Evolutionary conservation across 2,797 vertebrate species (phyloP), one percentile per base, ranked within the genome.

Genomic region (Euphonia xanthogaster): DNA sequence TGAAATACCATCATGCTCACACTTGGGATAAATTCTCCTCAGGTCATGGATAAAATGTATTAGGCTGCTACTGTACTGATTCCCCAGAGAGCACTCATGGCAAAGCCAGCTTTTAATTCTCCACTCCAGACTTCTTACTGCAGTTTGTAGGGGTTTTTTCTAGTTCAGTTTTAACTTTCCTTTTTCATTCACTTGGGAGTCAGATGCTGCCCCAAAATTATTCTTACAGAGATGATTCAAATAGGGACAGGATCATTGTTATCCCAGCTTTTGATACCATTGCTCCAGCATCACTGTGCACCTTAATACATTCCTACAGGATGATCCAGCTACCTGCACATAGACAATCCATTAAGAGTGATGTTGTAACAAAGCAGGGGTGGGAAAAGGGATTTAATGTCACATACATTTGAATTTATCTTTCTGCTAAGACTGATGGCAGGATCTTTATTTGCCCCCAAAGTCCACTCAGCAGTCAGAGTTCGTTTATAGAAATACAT

Each of bases 11-110:
- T 72, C 55, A 35, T 42, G 23, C 39, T 89, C n/a, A 79, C 14
- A 81, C 51, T 87, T 92, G 68, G 75, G 39, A 83, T 81, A 74
- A 92, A 71, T 65, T 94, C 84, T 94, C 57, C 61, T 66, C 87
- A 86, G 58, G 47, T 73, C 80, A 94, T 51, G 33, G 90, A 91
- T 66, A 62, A 86, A 94, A 83, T 62, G 3, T 68, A 60, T 65
- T 77, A 33, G 61, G 37, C 47, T 90, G 30, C 30, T 83, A 60
- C 25, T 47, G 21, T 68, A 65, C 15, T 53, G 11, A 23, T 65
- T 85, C 57, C 47, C 72, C 28, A 68, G 58, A 72, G 44, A 86
- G 66, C 0, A 1, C 6, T 80, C 47, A 39, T 33, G 50, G 58
- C 47, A 88, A 93, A 96, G 27, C 33, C 75, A 61, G 33, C 12